These are phyloP conservation scores for Alca torda DNA, from an alignment of 2,797 vertebrate species.

Conservation along the genomic window DNA sequence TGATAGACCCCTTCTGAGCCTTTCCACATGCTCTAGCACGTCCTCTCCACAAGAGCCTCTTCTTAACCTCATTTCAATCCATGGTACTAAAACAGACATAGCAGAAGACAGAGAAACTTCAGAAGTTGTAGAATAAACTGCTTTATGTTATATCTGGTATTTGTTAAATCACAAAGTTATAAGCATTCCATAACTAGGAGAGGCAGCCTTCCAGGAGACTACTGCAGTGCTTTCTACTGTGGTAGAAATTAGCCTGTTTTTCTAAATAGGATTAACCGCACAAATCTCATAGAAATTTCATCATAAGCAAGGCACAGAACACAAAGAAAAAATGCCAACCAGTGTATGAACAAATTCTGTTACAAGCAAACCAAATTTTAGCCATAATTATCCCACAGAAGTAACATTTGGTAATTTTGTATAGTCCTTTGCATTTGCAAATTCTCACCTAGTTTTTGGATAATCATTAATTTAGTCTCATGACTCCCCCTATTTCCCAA, in stretches of 20 bases:
- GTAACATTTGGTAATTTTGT: neutral
- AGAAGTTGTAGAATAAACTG: neutral
- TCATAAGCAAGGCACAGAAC: neutral
- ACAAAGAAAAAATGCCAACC: neutral
- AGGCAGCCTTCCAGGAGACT: neutral
- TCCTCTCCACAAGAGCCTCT: neutral
- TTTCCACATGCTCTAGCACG: neutral
- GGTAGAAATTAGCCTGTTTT: neutral
- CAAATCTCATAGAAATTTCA: neutral
- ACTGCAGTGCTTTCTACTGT: neutral
- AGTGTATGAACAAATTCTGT: neutral
- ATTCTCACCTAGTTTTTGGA: neutral
- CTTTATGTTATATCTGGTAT: neutral
- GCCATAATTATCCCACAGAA: neutral
- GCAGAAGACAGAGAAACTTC: neutral
- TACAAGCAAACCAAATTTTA: neutral
- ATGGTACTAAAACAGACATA: neutral
- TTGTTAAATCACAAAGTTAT: neutral
- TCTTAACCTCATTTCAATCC: neutral
- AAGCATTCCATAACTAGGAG: neutral
- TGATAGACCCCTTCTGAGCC: neutral
- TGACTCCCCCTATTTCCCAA: neutral
- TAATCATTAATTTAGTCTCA: neutral
- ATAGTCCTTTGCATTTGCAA: neutral
- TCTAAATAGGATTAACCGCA: neutral